phyloP scores from a whole-genome alignment of 2,888 invertebrate genomes.

The Cephus spinipes region DNA sequence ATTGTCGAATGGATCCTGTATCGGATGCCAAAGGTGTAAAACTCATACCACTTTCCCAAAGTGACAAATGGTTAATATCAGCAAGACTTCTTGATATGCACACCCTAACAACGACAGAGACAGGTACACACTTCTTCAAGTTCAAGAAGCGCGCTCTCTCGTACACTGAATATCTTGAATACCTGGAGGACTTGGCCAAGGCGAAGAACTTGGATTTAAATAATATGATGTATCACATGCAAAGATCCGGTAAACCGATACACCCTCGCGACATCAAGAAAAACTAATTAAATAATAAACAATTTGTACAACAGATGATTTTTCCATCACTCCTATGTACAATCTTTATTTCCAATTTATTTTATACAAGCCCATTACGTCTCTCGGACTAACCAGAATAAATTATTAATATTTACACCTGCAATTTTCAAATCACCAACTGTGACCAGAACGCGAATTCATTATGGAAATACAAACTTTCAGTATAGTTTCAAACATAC shows the following conservation, averaged over 20 bases:
- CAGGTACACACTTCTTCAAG: constrained; percentile 53
- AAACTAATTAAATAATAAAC: constrained; percentile 11
- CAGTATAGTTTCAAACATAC: background rate
- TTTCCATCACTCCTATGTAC: constrained; percentile 31
- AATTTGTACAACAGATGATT: constrained; percentile 17
- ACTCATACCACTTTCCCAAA: constrained; percentile 50
- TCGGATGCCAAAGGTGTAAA: constrained; percentile 35
- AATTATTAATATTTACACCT: background rate
- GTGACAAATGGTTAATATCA: constrained; percentile 48
- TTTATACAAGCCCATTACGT: background rate
- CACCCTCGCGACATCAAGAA: constrained; percentile 23
- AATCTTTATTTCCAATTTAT: constrained; percentile 35
- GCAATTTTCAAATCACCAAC: background rate
- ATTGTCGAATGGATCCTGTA: constrained; percentile 49
- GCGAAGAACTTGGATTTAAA: constrained; percentile 40
- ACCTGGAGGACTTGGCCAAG: constrained; percentile 42
- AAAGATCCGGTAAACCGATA: constrained; percentile 38
- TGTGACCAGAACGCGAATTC: background rate
- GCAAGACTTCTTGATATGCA: constrained; percentile 50
- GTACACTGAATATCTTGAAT: constrained; percentile 47
- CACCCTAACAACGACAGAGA: constrained; percentile 49
- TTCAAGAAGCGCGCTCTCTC: constrained; percentile 53
- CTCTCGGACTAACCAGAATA: background rate
- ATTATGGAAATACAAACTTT: background rate
- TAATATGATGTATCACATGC: constrained; percentile 45